A percentile compares a stretch with the other conserved stretches of the same genome.
Evolutionary conservation across 2,113 vertebrate species (phyloP).

Genomic region (Poeciliopsis occidentalis): DNA sequence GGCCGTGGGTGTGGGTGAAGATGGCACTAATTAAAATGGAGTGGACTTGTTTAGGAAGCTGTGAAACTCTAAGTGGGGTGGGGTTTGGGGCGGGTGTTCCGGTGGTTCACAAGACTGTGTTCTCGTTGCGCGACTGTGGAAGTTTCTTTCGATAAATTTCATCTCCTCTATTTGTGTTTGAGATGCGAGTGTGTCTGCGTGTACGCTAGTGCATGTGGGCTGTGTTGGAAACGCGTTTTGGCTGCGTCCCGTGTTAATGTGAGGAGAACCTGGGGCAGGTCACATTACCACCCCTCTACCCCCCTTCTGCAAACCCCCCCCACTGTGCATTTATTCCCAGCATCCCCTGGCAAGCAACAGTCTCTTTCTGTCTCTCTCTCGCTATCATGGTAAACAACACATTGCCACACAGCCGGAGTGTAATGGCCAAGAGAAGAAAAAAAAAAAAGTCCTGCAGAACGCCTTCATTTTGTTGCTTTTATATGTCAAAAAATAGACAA

Average conservation of each 20-base stretch:
- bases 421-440: slow-evolving; percentile 73
- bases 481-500: slow-evolving; percentile 77
- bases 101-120: slow-evolving; percentile 12
- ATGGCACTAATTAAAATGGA: slow-evolving; percentile 83
- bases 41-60: slow-evolving; percentile 85
- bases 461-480: slow-evolving; percentile 75
- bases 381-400: slow-evolving; percentile 85
- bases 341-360: slow-evolving; percentile 70
- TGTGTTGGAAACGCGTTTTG: slow-evolving; percentile 79
- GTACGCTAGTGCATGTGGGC: slow-evolving; percentile 60
- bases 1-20: slow-evolving; percentile 80
- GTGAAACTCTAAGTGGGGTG: slow-evolving; percentile 74
- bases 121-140: slow-evolving; percentile 20
- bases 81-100: neutral
- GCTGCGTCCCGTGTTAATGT: slow-evolving; percentile 80
- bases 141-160: slow-evolving; percentile 26
- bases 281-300: slow-evolving; percentile 67
- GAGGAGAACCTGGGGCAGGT: slow-evolving; percentile 86
- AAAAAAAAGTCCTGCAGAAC: slow-evolving; percentile 68
- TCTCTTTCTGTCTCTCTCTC: slow-evolving; percentile 47
- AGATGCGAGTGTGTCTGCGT: slow-evolving; percentile 24
- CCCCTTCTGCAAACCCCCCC: slow-evolving; percentile 59
- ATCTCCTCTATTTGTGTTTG: slow-evolving; percentile 36
- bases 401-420: slow-evolving; percentile 84
- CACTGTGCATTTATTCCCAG: slow-evolving; percentile 74